Percentiles rank a stretch among this genome's conserved stretches.
Evolutionary conservation across 2,797 vertebrate species (phyloP).

Genomic region (Loris lydekkerianus): DNA sequence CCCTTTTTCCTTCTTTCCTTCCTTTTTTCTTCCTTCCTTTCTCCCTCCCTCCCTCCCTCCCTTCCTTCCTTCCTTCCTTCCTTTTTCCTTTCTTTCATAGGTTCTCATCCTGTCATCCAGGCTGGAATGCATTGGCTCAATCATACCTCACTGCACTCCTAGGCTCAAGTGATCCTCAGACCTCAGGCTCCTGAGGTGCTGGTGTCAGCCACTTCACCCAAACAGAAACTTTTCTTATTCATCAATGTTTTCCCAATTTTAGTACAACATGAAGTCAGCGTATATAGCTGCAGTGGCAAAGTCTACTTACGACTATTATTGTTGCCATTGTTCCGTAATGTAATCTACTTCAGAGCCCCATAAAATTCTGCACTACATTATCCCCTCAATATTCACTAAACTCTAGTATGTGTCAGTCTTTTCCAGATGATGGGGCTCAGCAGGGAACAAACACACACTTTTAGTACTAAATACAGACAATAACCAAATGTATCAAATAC

Average conservation of each 20-base stretch:
- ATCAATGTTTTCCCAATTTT: background rate
- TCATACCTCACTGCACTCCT: background rate
- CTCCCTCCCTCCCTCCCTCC: too few species aligned
- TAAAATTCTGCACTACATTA: background rate
- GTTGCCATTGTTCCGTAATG: background rate
- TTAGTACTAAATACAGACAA: background rate
- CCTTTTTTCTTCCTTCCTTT: background rate
- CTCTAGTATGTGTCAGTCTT: background rate
- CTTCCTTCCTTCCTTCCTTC: accelerated
- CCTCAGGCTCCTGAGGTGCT: background rate
- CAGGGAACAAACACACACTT: background rate
- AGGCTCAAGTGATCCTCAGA: background rate
- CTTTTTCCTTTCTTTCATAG: background rate
- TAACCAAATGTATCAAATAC: background rate
- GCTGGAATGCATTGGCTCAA: background rate
- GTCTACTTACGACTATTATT: background rate
- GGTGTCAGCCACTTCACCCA: background rate
- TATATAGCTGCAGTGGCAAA: background rate
- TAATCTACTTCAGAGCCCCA: background rate
- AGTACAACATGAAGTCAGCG: background rate
- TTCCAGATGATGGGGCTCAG: background rate
- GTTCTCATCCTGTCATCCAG: background rate
- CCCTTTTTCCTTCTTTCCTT: too few species aligned
- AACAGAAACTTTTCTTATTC: background rate
- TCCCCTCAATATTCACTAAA: background rate